Percentiles rank a stretch among this genome's conserved stretches.
These are phyloP conservation scores for Fratercula arctica DNA, from an alignment of 2,797 vertebrate genomes.

Conservation along the genomic window DNA sequence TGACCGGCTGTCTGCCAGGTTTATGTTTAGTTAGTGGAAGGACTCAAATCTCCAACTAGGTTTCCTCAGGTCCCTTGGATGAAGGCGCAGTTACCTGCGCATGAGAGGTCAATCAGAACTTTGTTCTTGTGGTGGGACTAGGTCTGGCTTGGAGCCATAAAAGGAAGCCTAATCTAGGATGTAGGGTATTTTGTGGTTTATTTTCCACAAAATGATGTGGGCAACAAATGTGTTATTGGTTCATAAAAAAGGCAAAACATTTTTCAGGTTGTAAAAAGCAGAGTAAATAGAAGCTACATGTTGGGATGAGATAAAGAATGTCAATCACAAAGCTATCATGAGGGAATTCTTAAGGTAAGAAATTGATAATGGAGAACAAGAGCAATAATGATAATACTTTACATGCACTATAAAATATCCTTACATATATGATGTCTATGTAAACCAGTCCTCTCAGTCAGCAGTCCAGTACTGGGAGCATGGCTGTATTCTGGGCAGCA, in stretches of 20 bases:
- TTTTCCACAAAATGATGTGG: not conserved
- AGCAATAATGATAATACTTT: not conserved
- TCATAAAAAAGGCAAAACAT: not conserved
- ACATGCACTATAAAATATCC: not conserved
- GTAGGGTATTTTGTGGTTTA: not conserved
- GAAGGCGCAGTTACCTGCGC: not conserved
- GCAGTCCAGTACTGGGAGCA: not conserved
- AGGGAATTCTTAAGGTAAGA: not conserved
- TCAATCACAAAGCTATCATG: not conserved
- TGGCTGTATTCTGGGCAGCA: not conserved
- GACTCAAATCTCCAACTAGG: not conserved
- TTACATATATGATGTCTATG: not conserved
- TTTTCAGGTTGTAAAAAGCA: not conserved
- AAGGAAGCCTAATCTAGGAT: not conserved
- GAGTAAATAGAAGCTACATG: not conserved
- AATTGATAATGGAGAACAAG: not conserved
- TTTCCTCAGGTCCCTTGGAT: not conserved
- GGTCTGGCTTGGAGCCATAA: not conserved
- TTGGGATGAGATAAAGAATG: not conserved
- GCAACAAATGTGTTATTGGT: not conserved
- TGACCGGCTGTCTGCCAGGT: not conserved
- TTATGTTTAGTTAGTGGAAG: not conserved
- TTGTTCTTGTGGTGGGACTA: not conserved
- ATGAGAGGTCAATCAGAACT: not conserved
- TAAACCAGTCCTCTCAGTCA: not conserved